Conservation (phyloP, 2,888 invertebrate genomes). For the Perizoma flavofasciatum region DNA sequence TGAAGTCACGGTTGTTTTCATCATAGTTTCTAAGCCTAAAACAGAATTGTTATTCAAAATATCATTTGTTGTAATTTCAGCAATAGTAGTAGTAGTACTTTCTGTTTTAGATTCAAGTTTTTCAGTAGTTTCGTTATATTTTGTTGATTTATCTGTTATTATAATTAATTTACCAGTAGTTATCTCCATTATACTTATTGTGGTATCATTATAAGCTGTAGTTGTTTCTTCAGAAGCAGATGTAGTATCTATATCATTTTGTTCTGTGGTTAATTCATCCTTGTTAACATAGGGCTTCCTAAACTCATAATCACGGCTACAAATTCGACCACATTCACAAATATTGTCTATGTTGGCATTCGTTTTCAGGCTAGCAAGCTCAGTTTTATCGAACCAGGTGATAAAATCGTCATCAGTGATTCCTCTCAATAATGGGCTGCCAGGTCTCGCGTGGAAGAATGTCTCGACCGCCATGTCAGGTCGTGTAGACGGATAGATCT, state of each 20-base stretch:
- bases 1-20: conserved; percentile 21
- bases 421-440: conserved; percentile 84
- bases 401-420: conserved; percentile 87
- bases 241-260: conserved; percentile 26
- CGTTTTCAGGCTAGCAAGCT: conserved; percentile 72
- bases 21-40: conserved; percentile 24
- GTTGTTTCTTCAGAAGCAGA: conserved; percentile 19
- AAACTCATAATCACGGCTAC: conserved; percentile 74
- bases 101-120: conserved; percentile 1
- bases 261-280: conserved; percentile 19
- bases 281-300: conserved; percentile 53
- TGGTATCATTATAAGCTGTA: conserved; percentile 12
- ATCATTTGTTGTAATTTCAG: conserved; percentile 22
- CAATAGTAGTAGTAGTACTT: conserved; percentile 4
- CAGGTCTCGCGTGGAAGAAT: conserved; percentile 85
- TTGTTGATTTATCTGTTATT: conserved; percentile 25
- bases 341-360: conserved; percentile 77
- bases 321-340: conserved; percentile 81
- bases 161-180: conserved; percentile 23
- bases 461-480: conserved; percentile 86
- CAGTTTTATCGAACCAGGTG: conserved; percentile 87
- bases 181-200: conserved; percentile 23
- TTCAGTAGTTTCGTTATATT: conserved; percentile 7
- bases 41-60: conserved; percentile 19
- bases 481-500: conserved; percentile 85